Conservation (phyloP, 1,140 invertebrate genomes). For the Chionoecetes opilio region DNA sequence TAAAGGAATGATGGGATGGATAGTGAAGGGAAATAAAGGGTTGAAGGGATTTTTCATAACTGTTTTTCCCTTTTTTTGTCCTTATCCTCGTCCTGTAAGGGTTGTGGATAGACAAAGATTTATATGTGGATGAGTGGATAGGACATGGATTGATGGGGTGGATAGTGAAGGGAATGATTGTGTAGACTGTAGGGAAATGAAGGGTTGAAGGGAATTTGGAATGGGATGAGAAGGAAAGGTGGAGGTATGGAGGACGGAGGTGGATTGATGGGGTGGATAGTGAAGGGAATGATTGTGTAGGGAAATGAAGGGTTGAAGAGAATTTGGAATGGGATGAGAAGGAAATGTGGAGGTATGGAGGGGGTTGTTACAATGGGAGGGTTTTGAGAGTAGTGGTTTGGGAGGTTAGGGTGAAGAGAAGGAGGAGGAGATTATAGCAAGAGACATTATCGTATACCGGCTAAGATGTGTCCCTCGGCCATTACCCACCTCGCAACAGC, state of each 20-base stretch:
- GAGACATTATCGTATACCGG: conserved; percentile 28
- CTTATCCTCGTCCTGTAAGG: neutral
- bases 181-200: too few species aligned
- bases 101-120: neutral
- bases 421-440: neutral
- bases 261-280: neutral
- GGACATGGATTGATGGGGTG: neutral
- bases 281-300: neutral
- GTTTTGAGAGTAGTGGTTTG: too few species aligned
- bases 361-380: too few species aligned
- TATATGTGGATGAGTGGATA: neutral
- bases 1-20: too few species aligned
- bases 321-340: neutral
- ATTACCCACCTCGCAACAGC: neutral
- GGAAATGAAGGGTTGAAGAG: neutral
- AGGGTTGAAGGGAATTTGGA: neutral
- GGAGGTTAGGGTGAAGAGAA: neutral
- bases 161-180: too few species aligned
- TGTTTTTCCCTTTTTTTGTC: neutral
- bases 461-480: neutral
- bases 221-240: neutral
- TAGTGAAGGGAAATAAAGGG: neutral
- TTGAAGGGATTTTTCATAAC: neutral
- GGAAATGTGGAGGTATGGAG: neutral
- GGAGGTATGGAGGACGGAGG: neutral